Evolutionary conservation across 37 sponge, comb jelly and placozoan genomes (phyloP), one percentile per base, ranked within the genome.

Genomic region (Ianthella basta): DNA sequence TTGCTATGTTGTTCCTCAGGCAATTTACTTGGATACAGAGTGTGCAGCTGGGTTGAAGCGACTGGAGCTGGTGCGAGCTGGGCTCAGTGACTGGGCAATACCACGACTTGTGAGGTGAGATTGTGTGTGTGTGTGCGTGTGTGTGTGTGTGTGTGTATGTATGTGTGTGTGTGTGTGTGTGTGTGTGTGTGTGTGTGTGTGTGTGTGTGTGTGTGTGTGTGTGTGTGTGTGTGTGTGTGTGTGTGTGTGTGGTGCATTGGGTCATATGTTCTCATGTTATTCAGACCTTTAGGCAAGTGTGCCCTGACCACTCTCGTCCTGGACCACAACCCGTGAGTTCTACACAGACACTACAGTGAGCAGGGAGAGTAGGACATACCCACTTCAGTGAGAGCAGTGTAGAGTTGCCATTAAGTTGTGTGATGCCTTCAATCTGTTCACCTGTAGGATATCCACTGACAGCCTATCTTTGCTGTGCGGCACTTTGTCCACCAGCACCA

Each of bases 301-400:
- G 25, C 30, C 15, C 83, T 88, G 34, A 60, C 79, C 59, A 44
- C 60, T 33, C 60, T 88, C 3, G 61, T 56, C 37, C 50, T 88
- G 74, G 89, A 88, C 53, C 74, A 88, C 70, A 88, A 88, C 79
- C 41, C 37, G 89, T 88, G 40, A 55, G 83, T 24, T 55, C 12
- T 12, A 20, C 29, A 1, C 30, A 30, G 36, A n/a, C n/a, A n/a
- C n/a, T n/a, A n/a, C n/a, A n/a, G n/a, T n/a, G n/a, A n/a, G n/a
- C n/a, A n/a, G n/a, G n/a, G n/a, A n/a, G n/a, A n/a, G n/a, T n/a
- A n/a, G n/a, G n/a, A n/a, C n/a, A n/a, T n/a, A n/a, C n/a, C n/a
- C n/a, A n/a, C n/a, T n/a, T n/a, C n/a, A n/a, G n/a, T n/a, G n/a
- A n/a, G n/a, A n/a, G n/a, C n/a, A n/a, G n/a, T n/a, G n/a, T n/a